Evolutionary conservation across 2,797 vertebrate genomes (phyloP), one percentile per base, ranked within the genome.

Genomic region (Liparis tanakae): DNA sequence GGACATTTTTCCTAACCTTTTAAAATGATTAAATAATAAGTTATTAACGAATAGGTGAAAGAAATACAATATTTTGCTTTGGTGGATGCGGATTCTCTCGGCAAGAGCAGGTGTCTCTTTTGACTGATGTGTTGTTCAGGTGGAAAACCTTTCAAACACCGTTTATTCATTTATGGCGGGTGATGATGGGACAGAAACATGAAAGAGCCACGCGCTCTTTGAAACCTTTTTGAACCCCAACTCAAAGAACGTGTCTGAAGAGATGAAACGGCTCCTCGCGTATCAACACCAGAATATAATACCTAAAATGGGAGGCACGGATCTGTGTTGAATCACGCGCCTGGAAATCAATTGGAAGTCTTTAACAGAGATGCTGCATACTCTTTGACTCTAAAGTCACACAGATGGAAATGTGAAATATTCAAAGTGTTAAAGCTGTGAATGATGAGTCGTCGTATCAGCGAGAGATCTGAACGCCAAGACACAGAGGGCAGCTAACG

Each of bases 151-250:
- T 76, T 84, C 50, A 65, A 63, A 36, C 13, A 5, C 13, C 20
- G 63, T 57, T 78, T 70, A 67, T 37, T 59, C 67, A 60, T 85
- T 79, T 41, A 20, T 64, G 59, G n/a, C 37, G 55, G 75, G 67
- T 46, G 37, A 51, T 41, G 48, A 44, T 61, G 55, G 56, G 67
- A 77, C 58, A 43, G 64, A 72, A 46, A 67, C 67, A 87, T 87
- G 67, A 90, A 90, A 86, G 85, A 67, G 7, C 1, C 33, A 5
- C n/a, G 0, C 4, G 10, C 62, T 64, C 74, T 89, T 82, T 89
- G 85, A 88, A 85, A 81, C 61, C 78, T 59, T 81, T 84, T 81
- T 82, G 70, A 85, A 74, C 67, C 69, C 68, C 43, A 78, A 72
- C 71, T 81, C 87, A 87, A 83, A 83, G 76, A 69, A 72, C 79